Base-by-base conservation (phyloP, 2,797 vertebrate species). In the Tapirus indicus region DNA sequence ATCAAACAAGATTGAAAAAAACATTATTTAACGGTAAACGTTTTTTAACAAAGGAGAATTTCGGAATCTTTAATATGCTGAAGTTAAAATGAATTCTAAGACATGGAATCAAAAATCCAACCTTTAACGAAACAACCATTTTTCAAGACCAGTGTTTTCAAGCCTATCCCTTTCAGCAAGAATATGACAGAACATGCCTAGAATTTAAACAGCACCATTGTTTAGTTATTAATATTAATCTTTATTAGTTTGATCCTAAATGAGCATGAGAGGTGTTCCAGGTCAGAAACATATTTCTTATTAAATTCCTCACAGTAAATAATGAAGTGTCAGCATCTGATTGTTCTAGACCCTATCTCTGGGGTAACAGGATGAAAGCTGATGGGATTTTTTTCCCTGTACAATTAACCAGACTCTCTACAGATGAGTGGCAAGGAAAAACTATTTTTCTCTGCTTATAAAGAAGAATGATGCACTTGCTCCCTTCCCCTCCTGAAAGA, bases 161-260 rank as follows among this genome's bases (percentile, higher is more conserved):
- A 66, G 27, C 7, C 14, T 64, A 88, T 54, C 21, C 32, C n/a
- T 78, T 71, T 95, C 41, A 47, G n/a, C 58, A 64, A 52, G 20
- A 94, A 78, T 75, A 27, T 35, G 16, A 82, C 29, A 32, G 32
- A 52, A 74, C 8, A 23, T 32, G 17, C 3, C 38, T 68, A 56
- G 35, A 78, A 90, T 75, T 72, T 82, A 58, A 89, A 72, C 13
- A 86, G 11, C 7, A 35, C 13, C 4, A 38, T 1, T 54, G 1
- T 44, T 88, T 38, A 1, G 6, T 47, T 92, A 88, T 94, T 79
- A 84, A 72, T 56, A 78, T 52, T 90, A 60, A 49, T 54, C 13
- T 41, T 82, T 88, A 74, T 75, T 94, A 83, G 88, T 75, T 82
- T 95, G 6, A 60, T 72, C 27, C 47, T 91, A 84, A 91, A 56